Evolutionary conservation across 1,140 invertebrate genomes (phyloP).

Genomic region (Harpegnathos saltator): DNA sequence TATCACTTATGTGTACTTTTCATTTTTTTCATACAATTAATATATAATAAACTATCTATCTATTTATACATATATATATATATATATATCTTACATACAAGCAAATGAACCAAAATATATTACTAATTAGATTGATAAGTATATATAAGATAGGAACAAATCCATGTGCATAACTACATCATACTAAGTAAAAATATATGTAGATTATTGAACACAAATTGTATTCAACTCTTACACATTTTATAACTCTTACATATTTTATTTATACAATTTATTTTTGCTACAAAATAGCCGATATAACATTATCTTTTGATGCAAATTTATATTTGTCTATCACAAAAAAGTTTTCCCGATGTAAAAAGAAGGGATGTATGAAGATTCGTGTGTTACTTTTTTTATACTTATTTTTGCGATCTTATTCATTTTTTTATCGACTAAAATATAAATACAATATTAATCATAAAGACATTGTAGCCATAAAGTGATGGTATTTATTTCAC

Average conservation of each 20-base stretch:
- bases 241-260: neutral
- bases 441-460: slow-evolving; percentile 26
- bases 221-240: neutral
- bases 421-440: neutral
- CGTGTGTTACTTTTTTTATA: neutral
- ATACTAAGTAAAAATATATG: slow-evolving; percentile 1
- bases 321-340: slow-evolving; percentile 1
- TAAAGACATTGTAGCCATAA: neutral
- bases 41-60: slow-evolving; percentile 32
- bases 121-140: neutral
- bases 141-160: slow-evolving; percentile 20
- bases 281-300: slow-evolving; percentile 10
- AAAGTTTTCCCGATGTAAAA: slow-evolving; percentile 15
- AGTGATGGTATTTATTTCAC: slow-evolving; percentile 40
- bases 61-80: neutral
- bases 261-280: neutral
- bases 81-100: neutral
- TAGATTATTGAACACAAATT: slow-evolving; percentile 6
- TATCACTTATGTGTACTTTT: no score
- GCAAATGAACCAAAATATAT: neutral
- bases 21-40: no score
- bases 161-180: neutral
- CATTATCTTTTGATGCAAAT: neutral
- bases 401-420: neutral
- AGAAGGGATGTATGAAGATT: neutral